Conservation (phyloP, 2,888 invertebrate species). For the Thera obeliscata region DNA sequence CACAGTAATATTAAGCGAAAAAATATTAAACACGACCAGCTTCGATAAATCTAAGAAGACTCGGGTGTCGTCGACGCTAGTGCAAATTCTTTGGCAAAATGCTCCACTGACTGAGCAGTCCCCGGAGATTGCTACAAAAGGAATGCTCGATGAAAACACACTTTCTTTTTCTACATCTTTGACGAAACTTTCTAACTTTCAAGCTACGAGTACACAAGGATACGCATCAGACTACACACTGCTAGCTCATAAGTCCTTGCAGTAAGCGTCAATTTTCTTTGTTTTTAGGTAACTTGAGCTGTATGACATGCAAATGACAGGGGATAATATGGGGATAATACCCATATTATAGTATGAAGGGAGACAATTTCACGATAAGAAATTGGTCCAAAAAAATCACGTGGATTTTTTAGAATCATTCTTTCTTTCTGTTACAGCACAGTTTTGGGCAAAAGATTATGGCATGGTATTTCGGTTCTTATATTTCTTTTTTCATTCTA, state of each 20-base stretch:
- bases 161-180: neutral
- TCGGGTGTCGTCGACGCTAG: constrained; percentile 6
- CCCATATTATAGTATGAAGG: neutral
- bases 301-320: constrained; percentile 11
- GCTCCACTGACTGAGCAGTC: constrained; percentile 1
- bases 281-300: no score
- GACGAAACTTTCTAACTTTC: neutral
- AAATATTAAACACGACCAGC: neutral
- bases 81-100: constrained; percentile 15
- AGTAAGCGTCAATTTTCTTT: no score
- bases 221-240: no score
- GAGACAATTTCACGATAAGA: neutral
- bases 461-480: no score
- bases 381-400: neutral
- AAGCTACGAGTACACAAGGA: neutral
- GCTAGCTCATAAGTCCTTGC: no score
- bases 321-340: neutral
- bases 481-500: no score
- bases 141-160: constrained; percentile 11
- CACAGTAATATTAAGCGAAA: no score
- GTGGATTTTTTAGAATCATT: neutral
- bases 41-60: constrained; percentile 4
- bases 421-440: no score
- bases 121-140: constrained; percentile 15
- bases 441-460: no score